Evolutionary conservation across 2,113 vertebrate species (phyloP).

Genomic region (Apeltes quadracus): DNA sequence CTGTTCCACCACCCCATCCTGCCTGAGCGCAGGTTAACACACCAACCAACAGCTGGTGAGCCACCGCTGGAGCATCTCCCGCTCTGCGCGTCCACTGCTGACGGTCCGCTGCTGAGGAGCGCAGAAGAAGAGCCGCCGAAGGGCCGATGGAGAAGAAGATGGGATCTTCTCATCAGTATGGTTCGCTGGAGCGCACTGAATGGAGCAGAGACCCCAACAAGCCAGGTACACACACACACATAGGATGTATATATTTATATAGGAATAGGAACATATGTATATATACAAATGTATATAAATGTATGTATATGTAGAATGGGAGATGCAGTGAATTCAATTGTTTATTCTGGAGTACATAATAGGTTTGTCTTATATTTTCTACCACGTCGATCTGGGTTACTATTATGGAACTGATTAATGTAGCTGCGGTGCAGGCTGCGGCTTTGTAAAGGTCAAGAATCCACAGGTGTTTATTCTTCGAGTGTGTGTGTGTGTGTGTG

Average conservation of each 20-base stretch:
- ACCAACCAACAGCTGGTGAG: conserved; percentile 33
- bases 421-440: conserved; percentile 11
- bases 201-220: conserved; percentile 72
- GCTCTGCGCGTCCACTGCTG: conserved; percentile 20
- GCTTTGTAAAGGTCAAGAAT: conserved; percentile 58
- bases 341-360: neutral
- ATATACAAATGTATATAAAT: no score
- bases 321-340: neutral
- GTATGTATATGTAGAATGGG: no score
- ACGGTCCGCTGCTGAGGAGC: conserved; percentile 15
- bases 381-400: neutral
- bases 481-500: conserved; percentile 8
- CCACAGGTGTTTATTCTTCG: conserved; percentile 57
- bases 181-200: conserved; percentile 82
- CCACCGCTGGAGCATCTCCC: conserved; percentile 34
- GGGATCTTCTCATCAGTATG: conserved; percentile 76
- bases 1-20: neutral
- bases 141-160: conserved; percentile 79
- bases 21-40: neutral
- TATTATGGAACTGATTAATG: conserved; percentile 5
- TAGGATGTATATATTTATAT: no score
- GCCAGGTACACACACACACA: conserved; percentile 63
- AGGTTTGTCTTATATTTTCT: neutral
- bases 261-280: no score
- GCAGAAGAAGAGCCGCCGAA: conserved; percentile 22